phyloP scores from a whole-genome alignment of 2,888 invertebrate genomes.

The Ennomos fuscantarius region DNA sequence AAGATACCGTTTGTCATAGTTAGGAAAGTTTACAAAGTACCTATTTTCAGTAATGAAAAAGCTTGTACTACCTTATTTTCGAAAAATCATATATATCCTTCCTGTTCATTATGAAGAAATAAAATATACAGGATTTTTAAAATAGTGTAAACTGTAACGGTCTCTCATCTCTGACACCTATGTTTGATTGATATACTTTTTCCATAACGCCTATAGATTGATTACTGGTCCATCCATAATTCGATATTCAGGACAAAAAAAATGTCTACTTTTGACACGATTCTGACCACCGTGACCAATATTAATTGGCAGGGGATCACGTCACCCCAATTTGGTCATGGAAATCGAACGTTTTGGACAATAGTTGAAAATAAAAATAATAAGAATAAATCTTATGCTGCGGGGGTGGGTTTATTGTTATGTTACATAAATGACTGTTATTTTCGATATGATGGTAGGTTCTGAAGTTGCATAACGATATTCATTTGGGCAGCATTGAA shows the following conservation, averaged over 20 bases:
- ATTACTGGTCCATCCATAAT: slow-evolving; percentile 55
- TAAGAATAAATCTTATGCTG: slow-evolving; percentile 65
- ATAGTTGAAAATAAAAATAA: slow-evolving; percentile 75
- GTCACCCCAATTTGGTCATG: slow-evolving; percentile 59
- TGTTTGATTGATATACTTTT: slow-evolving; percentile 4
- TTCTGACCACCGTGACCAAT: slow-evolving; percentile 79
- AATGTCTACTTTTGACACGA: slow-evolving; percentile 71
- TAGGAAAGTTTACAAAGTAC: too few relatives aligned
- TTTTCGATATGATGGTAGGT: slow-evolving; percentile 49
- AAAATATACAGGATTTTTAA: too few relatives aligned
- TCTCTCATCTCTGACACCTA: neutral
- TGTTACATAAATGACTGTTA: slow-evolving; percentile 49
- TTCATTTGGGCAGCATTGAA: too few relatives aligned
- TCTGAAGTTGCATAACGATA: slow-evolving; percentile 2
- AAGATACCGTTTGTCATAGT: too few relatives aligned
- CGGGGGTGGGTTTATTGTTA: slow-evolving; percentile 74
- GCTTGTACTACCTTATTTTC: too few relatives aligned
- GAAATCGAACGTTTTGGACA: slow-evolving; percentile 72
- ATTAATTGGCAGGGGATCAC: slow-evolving; percentile 82
- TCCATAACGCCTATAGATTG: slow-evolving; percentile 45
- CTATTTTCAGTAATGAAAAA: too few relatives aligned
- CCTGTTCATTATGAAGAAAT: too few relatives aligned
- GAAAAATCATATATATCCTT: too few relatives aligned
- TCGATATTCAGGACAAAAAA: slow-evolving; percentile 57
- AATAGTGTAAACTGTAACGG: slow-evolving; percentile 2